Percentiles rank a stretch among this genome's conserved stretches.
Conservation (phyloP, 2,797 vertebrate genomes). For the Hybognathus amarus region DNA sequence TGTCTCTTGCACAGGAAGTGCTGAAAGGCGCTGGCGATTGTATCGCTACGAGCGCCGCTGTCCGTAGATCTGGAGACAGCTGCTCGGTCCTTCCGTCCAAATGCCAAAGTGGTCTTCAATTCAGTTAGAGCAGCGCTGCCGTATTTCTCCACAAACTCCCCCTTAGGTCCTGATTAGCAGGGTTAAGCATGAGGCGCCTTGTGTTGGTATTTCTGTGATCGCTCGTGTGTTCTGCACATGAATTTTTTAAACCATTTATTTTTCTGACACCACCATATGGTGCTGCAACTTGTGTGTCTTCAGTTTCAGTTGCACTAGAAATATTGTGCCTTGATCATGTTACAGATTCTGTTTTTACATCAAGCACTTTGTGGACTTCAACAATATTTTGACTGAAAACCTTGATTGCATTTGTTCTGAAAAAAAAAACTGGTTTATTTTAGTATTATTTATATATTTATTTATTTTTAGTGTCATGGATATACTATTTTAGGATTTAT, state of each 20-base stretch:
- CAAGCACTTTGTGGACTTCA: constrained; percentile 1
- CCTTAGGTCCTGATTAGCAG: constrained; percentile 73
- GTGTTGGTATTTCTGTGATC: constrained; percentile 79
- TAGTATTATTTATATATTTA: not conserved
- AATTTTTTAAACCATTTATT: constrained; percentile 81
- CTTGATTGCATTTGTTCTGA: not conserved
- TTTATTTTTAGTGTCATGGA: not conserved
- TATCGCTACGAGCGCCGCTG: constrained; percentile 74
- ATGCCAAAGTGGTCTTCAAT: constrained; percentile 82
- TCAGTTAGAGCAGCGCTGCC: constrained; percentile 71
- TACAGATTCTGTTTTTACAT: constrained; percentile 13
- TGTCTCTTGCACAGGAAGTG: constrained; percentile 81
- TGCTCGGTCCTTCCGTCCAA: constrained; percentile 76
- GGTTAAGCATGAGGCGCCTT: constrained; percentile 74
- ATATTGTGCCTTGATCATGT: constrained; percentile 17
- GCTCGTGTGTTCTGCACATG: constrained; percentile 72
- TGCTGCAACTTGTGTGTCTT: constrained; percentile 34
- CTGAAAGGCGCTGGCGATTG: constrained; percentile 82
- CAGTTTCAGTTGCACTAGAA: constrained; percentile 22
- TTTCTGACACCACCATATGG: constrained; percentile 73
- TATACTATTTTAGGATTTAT: not conserved
- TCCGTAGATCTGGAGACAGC: constrained; percentile 74
- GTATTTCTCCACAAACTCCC: constrained; percentile 53
- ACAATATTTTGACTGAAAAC: not conserved
- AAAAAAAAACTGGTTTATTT: not conserved